These are phyloP conservation scores for Limnothrissa miodon DNA, from an alignment of 2,113 vertebrate genomes.

Conservation along the genomic window DNA sequence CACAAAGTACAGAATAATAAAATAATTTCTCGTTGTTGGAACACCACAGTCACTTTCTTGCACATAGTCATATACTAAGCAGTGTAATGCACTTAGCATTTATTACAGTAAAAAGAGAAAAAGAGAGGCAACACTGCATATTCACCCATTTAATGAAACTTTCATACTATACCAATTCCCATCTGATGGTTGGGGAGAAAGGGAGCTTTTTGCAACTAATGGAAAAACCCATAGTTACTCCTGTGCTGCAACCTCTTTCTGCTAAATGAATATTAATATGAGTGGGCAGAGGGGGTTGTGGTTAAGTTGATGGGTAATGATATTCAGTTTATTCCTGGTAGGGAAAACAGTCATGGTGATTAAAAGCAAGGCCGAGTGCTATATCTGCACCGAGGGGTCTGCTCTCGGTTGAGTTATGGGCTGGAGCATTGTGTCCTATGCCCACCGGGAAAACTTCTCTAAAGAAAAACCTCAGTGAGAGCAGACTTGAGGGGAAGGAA, in stretches of 20 bases:
- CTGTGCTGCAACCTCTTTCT: constrained; percentile 60
- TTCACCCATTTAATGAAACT: constrained; percentile 53
- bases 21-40: too few relatives aligned
- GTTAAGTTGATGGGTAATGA: constrained; percentile 80
- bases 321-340: constrained; percentile 78
- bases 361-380: constrained; percentile 62
- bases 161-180: constrained; percentile 55
- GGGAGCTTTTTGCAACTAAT: constrained; percentile 66
- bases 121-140: constrained; percentile 37
- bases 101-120: background rate
- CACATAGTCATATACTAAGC: too few relatives aligned
- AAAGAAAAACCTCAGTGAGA: background rate
- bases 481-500: constrained; percentile 9
- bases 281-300: constrained; percentile 64
- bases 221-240: constrained; percentile 67
- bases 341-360: constrained; percentile 73
- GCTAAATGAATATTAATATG: constrained; percentile 79
- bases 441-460: background rate
- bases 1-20: too few relatives aligned
- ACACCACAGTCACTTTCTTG: too few relatives aligned
- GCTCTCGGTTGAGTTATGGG: constrained; percentile 62
- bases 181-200: constrained; percentile 53
- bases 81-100: too few relatives aligned
- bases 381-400: constrained; percentile 57
- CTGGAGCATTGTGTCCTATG: constrained; percentile 12